Percentiles rank a stretch among this genome's conserved stretches.
These are phyloP conservation scores for Caenorhabditis doughertyi DNA, from an alignment of 2,888 invertebrate genomes.

Conservation along the genomic window DNA sequence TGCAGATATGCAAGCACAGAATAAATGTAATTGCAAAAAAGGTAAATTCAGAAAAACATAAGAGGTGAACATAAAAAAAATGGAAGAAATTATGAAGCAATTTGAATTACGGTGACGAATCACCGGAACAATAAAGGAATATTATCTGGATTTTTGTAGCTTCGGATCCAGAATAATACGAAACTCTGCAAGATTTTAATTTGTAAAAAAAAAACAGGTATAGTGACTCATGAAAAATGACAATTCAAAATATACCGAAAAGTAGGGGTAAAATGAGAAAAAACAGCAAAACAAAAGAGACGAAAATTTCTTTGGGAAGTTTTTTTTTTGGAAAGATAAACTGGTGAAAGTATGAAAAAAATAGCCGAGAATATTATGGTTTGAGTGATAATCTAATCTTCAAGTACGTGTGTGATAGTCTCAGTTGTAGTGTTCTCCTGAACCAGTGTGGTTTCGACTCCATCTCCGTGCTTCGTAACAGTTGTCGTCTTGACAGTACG, in stretches of 20 bases:
- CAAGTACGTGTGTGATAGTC: constrained; percentile 13
- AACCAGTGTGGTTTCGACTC: constrained; percentile 64
- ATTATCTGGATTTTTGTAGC: background rate
- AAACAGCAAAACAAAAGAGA: background rate
- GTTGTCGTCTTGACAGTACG: constrained; percentile 65
- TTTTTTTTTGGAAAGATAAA: background rate
- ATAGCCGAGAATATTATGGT: background rate
- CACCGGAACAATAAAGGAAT: constrained; percentile 25
- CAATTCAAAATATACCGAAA: background rate
- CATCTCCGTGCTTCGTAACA: constrained; percentile 69
- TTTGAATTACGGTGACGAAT: constrained; percentile 47
- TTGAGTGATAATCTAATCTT: constrained; percentile 20
- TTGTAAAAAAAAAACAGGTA: background rate
- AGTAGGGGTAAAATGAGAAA: background rate
- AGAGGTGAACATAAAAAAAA: background rate
- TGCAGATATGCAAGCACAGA: constrained; percentile 48
- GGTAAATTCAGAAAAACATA: background rate
- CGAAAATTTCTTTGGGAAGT: background rate
- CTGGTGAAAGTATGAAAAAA: background rate
- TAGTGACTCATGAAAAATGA: background rate
- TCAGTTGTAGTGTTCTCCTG: constrained; percentile 68
- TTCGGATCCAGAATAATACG: background rate
- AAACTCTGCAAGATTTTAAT: background rate
- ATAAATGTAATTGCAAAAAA: background rate
- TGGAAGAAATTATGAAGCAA: constrained; percentile 22